phyloP scores from a whole-genome alignment of 1,140 invertebrate species.

The Caenorhabditis elegans region DNA sequence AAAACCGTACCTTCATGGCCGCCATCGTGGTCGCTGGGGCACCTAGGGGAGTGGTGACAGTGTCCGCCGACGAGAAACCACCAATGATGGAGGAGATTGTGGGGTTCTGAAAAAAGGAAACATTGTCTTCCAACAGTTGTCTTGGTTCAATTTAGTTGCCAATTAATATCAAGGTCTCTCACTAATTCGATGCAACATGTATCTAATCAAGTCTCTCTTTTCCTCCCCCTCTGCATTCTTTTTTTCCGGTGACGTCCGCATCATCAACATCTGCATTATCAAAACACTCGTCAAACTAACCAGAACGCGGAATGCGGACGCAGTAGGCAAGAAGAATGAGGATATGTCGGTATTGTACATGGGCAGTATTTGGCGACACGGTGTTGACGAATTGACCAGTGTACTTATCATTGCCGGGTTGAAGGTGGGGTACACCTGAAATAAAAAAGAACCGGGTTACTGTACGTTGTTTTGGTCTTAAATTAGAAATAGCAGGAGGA shows the following conservation, averaged over 20 bases:
- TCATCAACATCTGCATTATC: neutral
- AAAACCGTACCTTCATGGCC: neutral
- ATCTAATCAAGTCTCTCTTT: neutral
- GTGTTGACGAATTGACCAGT: conserved; percentile 17
- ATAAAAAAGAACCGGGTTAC: neutral
- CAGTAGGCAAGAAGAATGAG: conserved; percentile 12
- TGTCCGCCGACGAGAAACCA: neutral
- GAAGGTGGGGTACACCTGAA: conserved; percentile 4
- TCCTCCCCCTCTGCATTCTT: neutral
- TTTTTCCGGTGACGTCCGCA: neutral
- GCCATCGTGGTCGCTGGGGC: neutral
- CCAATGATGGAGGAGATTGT: neutral
- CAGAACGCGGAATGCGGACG: conserved; percentile 23
- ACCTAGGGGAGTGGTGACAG: neutral
- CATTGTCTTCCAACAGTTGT: neutral
- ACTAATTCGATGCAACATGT: conserved; percentile 28
- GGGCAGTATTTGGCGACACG: neutral
- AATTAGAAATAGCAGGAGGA: neutral
- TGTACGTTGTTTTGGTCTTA: neutral
- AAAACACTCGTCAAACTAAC: conserved; percentile 30
- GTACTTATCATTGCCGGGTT: conserved; percentile 1
- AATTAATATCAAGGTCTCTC: conserved; percentile 29
- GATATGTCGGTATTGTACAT: neutral
- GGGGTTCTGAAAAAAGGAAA: neutral
- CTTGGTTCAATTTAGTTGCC: neutral